Base-by-base conservation (phyloP, 2,797 vertebrate species). In the Myotis planiceps region DNA sequence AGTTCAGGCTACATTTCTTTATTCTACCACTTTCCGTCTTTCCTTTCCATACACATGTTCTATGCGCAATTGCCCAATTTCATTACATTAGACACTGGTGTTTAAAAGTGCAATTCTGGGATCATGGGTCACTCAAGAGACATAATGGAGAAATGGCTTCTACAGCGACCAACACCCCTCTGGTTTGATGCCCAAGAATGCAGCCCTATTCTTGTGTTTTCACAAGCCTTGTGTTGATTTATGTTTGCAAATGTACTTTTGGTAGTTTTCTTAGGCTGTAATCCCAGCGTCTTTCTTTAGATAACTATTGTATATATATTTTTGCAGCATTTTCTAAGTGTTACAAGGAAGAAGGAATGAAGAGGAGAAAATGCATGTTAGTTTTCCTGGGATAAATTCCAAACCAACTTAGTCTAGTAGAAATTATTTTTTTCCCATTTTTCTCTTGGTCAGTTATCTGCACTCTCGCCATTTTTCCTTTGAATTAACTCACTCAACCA, bases 241-340 rank as follows among this genome's bases (percentile, higher is more conserved):
- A 97, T 94, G 87, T 91, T 94, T 96, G 88, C 63, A 92, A 96
- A 97, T 92, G 80, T 86, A 96, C 89, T 96, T 96, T 95, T 75
- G 83, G 32, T 91, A 63, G 87, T 97, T 97, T 97, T 88, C 82
- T 95, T 97, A 92, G 97, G 93, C 93, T 88, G 14, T 21, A 42
- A 87, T 94, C 92, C 96, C 69, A 91, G 76, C 72, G 25, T 91
- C 83, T 93, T 49, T 68, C 94, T 91, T 92, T 89, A 91, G 96
- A 97, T 94, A 93, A 68, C 51, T 18, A 86, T 86, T 72, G 51
- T 66, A 21, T 85, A 60, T 79, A 58, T 63, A 42, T 37, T 80
- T 89, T 66, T 68, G 45, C 66, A 88, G 74, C 89, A 82, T 90
- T 92, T 92, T 87, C 72, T 83, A 85, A 82, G 37, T 72, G 78